These are phyloP conservation scores for Pterobdella sp. DNA, from an alignment of 2,888 invertebrate species.

Conservation along the genomic window DNA sequence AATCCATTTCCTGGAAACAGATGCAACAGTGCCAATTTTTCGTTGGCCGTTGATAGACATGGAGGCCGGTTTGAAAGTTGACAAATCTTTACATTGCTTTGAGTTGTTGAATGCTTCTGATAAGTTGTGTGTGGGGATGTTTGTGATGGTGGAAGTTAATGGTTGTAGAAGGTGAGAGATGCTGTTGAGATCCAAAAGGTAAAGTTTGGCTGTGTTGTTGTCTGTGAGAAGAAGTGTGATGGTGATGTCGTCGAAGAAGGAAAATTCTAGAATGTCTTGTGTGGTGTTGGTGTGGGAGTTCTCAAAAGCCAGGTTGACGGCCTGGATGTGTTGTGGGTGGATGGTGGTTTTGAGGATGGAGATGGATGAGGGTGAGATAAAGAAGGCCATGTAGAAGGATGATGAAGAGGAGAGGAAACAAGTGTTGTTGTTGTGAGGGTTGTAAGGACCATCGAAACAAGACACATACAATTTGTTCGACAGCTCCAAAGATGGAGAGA, in stretches of 20 bases:
- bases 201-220: neutral
- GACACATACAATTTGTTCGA: neutral
- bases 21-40: slow-evolving; percentile 74
- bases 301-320: neutral
- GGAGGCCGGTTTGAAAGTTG: slow-evolving; percentile 53
- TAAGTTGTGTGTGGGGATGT: slow-evolving; percentile 40
- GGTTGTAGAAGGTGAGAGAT: slow-evolving; percentile 48
- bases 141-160: slow-evolving; percentile 49
- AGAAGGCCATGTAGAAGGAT: neutral
- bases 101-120: neutral
- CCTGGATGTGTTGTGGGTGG: neutral
- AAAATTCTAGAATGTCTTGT: slow-evolving; percentile 40
- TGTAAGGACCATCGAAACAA: slow-evolving; percentile 13
- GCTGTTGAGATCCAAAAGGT: neutral
- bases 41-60: slow-evolving; percentile 77
- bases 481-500: too few relatives aligned
- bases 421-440: neutral
- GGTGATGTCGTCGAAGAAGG: slow-evolving; percentile 47
- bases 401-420: neutral
- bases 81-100: slow-evolving; percentile 38
- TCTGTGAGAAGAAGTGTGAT: slow-evolving; percentile 44
- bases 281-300: neutral
- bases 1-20: slow-evolving; percentile 70
- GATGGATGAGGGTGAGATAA: neutral
- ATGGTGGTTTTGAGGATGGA: neutral